Percentiles rank a stretch among this genome's conserved stretches.
These are phyloP conservation scores for Remorina albescens DNA, from an alignment of 2,797 vertebrate species.

Conservation along the genomic window DNA sequence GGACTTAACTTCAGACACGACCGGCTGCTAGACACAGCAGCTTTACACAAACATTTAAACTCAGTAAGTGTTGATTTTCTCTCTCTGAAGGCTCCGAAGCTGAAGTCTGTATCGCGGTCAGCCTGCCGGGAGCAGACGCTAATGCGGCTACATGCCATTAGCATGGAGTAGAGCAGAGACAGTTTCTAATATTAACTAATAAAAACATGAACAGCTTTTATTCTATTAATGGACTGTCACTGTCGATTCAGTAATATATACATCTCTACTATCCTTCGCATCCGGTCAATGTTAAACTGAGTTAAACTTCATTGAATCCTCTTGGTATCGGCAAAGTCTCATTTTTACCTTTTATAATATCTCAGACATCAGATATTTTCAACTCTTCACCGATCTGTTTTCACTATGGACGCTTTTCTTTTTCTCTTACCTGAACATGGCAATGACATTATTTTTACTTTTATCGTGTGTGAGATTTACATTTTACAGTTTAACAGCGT, in stretches of 20 bases:
- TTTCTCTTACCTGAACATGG: too few species aligned
- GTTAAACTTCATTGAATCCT: not conserved
- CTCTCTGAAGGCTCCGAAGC: accelerated
- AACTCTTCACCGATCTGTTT: too few species aligned
- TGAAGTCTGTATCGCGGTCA: not conserved
- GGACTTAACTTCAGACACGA: not conserved
- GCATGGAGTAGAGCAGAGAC: not conserved
- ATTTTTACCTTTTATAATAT: not conserved
- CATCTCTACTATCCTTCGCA: not conserved
- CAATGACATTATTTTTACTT: too few species aligned
- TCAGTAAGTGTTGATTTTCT: not conserved
- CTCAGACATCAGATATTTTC: too few species aligned
- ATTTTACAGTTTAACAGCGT: too few species aligned
- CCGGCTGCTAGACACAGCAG: not conserved
- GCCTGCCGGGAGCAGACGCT: not conserved
- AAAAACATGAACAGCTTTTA: not conserved
- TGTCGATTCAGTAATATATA: not conserved
- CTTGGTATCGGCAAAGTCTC: not conserved
- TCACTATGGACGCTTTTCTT: too few species aligned
- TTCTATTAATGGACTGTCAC: not conserved
- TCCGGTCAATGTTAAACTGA: not conserved
- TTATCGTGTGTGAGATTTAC: too few species aligned
- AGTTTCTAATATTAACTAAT: not conserved
- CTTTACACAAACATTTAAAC: not conserved
- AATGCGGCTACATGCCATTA: constrained; percentile 28